Evolutionary conservation across 2,797 vertebrate genomes (phyloP).

Genomic region (Danio aesculapii): DNA sequence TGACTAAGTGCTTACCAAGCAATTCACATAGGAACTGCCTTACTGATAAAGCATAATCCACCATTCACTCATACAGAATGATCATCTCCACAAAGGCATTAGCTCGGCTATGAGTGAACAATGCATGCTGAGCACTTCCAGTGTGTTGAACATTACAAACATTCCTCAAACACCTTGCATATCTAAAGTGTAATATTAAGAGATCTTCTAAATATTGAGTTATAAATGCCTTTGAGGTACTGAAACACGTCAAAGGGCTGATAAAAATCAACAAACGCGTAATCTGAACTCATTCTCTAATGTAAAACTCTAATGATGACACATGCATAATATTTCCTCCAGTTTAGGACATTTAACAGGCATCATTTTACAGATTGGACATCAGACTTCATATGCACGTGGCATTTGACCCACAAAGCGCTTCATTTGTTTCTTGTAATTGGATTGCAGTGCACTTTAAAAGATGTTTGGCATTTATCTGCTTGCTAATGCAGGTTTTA

Average conservation of each 20-base stretch:
- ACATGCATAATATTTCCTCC: slow-evolving; percentile 42
- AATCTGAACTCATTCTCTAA: neutral
- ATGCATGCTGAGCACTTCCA: neutral
- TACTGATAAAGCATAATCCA: neutral
- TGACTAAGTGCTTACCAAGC: neutral
- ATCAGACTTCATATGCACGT: slow-evolving; percentile 27
- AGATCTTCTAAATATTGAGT: neutral
- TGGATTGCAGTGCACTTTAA: slow-evolving; percentile 28
- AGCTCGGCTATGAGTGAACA: neutral
- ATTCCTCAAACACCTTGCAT: neutral
- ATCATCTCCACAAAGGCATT: neutral
- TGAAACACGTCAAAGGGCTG: neutral
- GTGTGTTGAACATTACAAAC: neutral
- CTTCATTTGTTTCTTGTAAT: slow-evolving; percentile 15
- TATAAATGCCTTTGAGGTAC: neutral
- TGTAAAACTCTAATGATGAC: neutral
- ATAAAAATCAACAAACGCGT: slow-evolving; percentile 1
- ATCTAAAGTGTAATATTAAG: neutral
- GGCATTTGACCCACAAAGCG: slow-evolving; percentile 29
- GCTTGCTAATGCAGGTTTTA: slow-evolving; percentile 26
- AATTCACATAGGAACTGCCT: slow-evolving; percentile 2
- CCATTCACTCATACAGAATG: neutral
- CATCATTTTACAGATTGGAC: slow-evolving; percentile 20
- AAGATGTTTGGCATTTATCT: slow-evolving; percentile 15
- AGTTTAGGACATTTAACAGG: neutral